Percentiles rank a stretch among this genome's conserved stretches.
These are phyloP conservation scores for Chrysotoxum bicinctum DNA, from an alignment of 2,888 invertebrate genomes.

Conservation along the genomic window DNA sequence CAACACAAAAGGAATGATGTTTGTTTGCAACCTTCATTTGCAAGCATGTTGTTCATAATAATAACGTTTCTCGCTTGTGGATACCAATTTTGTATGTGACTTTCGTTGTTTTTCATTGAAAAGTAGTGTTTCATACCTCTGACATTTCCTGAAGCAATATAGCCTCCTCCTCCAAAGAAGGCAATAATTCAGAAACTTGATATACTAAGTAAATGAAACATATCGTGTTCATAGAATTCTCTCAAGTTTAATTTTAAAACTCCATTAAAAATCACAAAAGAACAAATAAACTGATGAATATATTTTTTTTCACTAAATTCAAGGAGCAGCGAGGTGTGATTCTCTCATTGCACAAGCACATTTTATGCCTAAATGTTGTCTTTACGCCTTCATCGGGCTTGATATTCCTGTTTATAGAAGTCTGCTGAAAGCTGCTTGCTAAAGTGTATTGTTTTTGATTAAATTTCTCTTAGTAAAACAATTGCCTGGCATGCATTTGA, in stretches of 20 bases:
- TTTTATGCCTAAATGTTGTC: background rate
- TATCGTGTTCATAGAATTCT: background rate
- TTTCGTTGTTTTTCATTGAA: background rate
- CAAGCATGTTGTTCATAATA: background rate
- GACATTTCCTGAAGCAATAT: background rate
- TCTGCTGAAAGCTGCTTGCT: background rate
- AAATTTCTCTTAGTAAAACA: constrained; percentile 6
- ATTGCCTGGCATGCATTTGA: background rate
- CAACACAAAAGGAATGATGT: background rate
- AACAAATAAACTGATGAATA: background rate
- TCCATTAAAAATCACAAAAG: background rate
- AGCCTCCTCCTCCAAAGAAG: background rate
- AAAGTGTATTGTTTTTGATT: background rate
- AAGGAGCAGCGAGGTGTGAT: background rate
- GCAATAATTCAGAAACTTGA: background rate
- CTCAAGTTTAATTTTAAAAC: background rate
- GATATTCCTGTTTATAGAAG: background rate
- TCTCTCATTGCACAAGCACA: background rate
- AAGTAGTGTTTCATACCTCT: background rate
- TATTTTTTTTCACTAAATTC: background rate
- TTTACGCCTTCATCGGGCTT: background rate
- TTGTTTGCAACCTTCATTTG: background rate
- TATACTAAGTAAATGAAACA: background rate
- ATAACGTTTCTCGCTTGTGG: background rate
- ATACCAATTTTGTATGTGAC: background rate